Base-by-base conservation (phyloP, 2,888 invertebrate species). In the Ceratothoa steindachneri region DNA sequence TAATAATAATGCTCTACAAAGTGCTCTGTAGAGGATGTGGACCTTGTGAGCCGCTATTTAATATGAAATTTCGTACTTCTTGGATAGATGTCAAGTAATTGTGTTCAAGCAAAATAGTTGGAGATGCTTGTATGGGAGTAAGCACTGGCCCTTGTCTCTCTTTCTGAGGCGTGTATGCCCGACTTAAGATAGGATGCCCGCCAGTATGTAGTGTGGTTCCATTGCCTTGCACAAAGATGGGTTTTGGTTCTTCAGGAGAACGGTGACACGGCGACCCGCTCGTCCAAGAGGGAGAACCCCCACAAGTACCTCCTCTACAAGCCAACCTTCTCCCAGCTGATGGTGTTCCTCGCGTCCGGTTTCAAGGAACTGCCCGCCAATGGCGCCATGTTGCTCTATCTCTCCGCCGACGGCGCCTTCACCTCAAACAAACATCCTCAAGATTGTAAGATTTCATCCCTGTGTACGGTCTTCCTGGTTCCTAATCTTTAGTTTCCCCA, bases 221-320 rank as follows among this genome's bases (percentile, higher is more conserved):
- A n/a, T n/a, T n/a, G n/a, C n/a, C n/a, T n/a, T n/a, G n/a, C n/a
- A n/a, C n/a, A n/a, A n/a, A n/a, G n/a, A n/a, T n/a, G 31, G 3
- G 15, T 69, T 41, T 30, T 29, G 15, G 29, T 51, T 31, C 30
- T 12, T 31, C 30, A 70, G 28, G 22, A 76, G 75, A 75, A 75
- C 80, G 82, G 53, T 73, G 75, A 69, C 7, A 80, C 30, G 52
- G 52, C 51, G 12, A 73, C 73, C 9, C 66, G 80, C 24, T 31
- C 69, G 2, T 7, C 87, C 74, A 89, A 90, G 84, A 87, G 93
- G 83, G 93, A 93, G 85, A 97, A 97, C 87, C 97, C 97, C 55
- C 97, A 97, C 87, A 97, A 97, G 86, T 96, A 95, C 87, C 88
- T 97, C 82, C 88, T 97, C 81, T 97, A 94, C 87, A 95, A 95